These are phyloP conservation scores for Xenopus borealis DNA, from an alignment of 2,113 vertebrate genomes.

Conservation along the genomic window DNA sequence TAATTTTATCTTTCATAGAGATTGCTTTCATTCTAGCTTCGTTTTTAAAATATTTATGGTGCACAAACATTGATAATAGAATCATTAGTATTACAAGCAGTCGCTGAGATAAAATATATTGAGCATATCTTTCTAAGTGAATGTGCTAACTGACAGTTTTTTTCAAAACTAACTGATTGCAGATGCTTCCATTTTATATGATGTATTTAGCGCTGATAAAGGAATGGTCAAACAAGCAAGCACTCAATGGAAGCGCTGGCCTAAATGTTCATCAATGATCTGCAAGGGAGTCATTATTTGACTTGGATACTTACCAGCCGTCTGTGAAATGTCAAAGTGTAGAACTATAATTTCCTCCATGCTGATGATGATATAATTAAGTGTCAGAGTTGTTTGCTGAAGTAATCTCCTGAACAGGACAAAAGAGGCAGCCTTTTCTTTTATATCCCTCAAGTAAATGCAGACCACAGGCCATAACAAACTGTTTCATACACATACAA, in stretches of 20 bases:
- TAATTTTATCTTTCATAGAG: too few relatives aligned
- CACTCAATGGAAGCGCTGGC: background rate
- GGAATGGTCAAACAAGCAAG: too few relatives aligned
- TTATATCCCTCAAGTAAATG: background rate
- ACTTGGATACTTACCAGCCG: slow-evolving; percentile 19
- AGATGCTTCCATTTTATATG: too few relatives aligned
- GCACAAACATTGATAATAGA: too few relatives aligned
- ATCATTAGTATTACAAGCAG: too few relatives aligned
- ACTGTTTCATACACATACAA: background rate
- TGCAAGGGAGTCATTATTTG: slow-evolving; percentile 6
- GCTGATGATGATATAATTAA: slow-evolving; percentile 3
- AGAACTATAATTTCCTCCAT: background rate
- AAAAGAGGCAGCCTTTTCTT: background rate
- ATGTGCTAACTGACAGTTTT: too few relatives aligned
- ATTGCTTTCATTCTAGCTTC: too few relatives aligned
- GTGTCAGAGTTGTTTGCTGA: background rate
- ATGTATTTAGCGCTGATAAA: too few relatives aligned
- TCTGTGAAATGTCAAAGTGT: background rate
- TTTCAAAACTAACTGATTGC: too few relatives aligned
- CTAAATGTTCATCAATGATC: slow-evolving; percentile 6
- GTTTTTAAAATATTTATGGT: too few relatives aligned
- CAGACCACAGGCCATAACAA: background rate
- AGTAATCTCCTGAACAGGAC: background rate
- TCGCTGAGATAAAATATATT: too few relatives aligned
- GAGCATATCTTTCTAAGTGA: too few relatives aligned